Conservation (phyloP, 2,113 vertebrate genomes). For the Pao palembangensis region DNA sequence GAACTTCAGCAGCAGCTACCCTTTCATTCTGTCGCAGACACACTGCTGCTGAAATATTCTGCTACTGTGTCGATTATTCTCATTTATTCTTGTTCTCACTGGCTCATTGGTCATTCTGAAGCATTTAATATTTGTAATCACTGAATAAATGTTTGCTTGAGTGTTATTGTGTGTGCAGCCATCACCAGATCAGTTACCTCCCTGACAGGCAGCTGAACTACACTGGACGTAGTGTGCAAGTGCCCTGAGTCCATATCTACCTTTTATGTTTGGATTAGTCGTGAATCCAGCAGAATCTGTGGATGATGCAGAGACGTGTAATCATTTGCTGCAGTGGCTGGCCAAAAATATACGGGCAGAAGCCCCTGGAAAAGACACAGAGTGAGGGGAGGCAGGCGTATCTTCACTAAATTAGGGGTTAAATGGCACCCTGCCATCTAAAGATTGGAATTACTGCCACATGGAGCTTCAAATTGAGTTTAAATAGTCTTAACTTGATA, state of each 20-base stretch:
- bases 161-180: background rate
- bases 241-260: constrained; percentile 22
- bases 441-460: constrained; percentile 69
- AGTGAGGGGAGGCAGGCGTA: constrained; percentile 52
- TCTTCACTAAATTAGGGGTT: constrained; percentile 71
- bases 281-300: constrained; percentile 19
- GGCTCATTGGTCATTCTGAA: no score
- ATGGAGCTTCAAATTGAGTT: constrained; percentile 72
- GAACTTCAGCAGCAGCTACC: constrained; percentile 30
- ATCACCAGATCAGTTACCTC: no score
- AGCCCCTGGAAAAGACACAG: constrained; percentile 54
- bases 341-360: constrained; percentile 52
- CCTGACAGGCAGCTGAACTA: constrained; percentile 60
- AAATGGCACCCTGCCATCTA: constrained; percentile 70
- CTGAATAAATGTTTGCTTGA: no score
- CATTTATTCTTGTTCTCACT: no score
- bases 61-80: background rate
- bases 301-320: constrained; percentile 25
- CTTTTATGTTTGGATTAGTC: constrained; percentile 24
- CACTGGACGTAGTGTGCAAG: constrained; percentile 62
- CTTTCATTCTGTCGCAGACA: constrained; percentile 41
- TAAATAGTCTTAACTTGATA: constrained; percentile 74
- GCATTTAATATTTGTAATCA: no score
- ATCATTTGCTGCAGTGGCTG: constrained; percentile 46
- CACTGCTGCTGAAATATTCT: constrained; percentile 5